These are phyloP conservation scores for Avahi laniger DNA, from an alignment of 2,797 vertebrate genomes.

Conservation along the genomic window DNA sequence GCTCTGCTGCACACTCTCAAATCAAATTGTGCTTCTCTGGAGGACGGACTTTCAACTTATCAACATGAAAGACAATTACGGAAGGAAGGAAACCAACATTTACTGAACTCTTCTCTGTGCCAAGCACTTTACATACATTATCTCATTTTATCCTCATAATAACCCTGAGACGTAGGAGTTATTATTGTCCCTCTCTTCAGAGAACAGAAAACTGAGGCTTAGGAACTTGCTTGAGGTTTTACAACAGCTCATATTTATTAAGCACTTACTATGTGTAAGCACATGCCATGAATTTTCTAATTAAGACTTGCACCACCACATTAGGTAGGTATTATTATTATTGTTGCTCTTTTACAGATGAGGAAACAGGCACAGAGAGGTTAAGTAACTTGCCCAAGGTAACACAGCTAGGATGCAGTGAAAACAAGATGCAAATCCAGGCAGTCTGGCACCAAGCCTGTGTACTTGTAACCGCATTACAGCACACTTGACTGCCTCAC, in stretches of 20 bases:
- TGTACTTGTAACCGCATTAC: not conserved
- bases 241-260: not conserved
- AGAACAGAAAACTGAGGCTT: not conserved
- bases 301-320: not conserved
- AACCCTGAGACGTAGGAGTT: not conserved
- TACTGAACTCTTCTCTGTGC: not conserved
- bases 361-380: constrained; percentile 38
- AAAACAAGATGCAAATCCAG: not conserved
- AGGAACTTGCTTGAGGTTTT: not conserved
- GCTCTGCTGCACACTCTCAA: not conserved
- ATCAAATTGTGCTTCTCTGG: constrained; percentile 42
- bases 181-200: not conserved
- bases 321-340: not conserved
- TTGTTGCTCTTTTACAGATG: not conserved
- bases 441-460: not conserved
- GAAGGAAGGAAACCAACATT: constrained; percentile 49
- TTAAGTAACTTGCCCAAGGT: not conserved
- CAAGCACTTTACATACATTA: constrained; percentile 6
- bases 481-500: not conserved
- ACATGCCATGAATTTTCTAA: not conserved
- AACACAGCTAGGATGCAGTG: not conserved
- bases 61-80: not conserved
- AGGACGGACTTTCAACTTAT: not conserved
- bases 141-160: not conserved
- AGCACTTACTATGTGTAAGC: not conserved